phyloP scores from a whole-genome alignment of 30 jellyfish, hydroid and myxozoan species.

The Aurelia sp. region DNA sequence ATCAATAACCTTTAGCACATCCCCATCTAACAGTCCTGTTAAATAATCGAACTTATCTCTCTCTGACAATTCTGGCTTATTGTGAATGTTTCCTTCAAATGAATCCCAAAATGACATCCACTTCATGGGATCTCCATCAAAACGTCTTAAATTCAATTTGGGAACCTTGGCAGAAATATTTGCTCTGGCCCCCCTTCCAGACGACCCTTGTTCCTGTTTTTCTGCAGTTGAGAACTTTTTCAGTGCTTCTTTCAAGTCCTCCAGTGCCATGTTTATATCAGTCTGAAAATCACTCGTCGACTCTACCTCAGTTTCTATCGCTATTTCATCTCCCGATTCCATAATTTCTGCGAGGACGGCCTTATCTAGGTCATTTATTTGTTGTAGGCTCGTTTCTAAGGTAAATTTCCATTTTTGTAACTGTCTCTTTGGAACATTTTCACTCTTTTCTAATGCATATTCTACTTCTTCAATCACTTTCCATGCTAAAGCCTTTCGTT shows the following conservation, averaged over 20 bases:
- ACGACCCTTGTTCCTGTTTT: too few species aligned
- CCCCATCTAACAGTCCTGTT: neutral
- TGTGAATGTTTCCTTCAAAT: conserved; percentile 5
- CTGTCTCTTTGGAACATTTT: too few species aligned
- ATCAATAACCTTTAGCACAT: too few species aligned
- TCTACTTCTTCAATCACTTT: neutral
- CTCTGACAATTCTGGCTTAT: neutral
- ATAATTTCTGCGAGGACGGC: neutral
- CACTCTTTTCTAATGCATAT: neutral
- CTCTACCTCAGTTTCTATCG: conserved; percentile 15
- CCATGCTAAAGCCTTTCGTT: conserved; percentile 20
- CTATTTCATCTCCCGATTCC: conserved; percentile 10
- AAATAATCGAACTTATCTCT: conserved; percentile 9
- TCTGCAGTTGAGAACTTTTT: too few species aligned
- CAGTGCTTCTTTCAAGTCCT: neutral
- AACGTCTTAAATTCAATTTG: neutral
- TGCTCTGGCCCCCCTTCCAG: neutral
- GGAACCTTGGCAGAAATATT: neutral
- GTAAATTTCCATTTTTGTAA: conserved; percentile 13
- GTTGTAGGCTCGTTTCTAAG: conserved; percentile 2
- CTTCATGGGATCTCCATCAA: neutral
- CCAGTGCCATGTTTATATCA: neutral
- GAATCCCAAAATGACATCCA: conserved; percentile 8
- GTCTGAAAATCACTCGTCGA: neutral
- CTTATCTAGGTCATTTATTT: conserved; percentile 5